Conservation (phyloP, 2,113 vertebrate genomes). For the Caranx melampygus region DNA sequence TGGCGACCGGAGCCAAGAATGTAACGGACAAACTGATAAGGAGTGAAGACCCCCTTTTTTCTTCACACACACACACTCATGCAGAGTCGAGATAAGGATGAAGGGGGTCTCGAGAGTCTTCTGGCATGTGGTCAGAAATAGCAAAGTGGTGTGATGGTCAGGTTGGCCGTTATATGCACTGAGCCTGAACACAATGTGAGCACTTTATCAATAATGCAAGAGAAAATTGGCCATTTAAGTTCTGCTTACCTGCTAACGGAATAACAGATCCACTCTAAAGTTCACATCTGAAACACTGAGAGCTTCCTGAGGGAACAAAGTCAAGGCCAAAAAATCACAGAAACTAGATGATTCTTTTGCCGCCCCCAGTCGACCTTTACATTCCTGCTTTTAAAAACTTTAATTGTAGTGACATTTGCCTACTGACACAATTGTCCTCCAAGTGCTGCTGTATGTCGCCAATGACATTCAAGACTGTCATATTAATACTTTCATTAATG, state of each 20-base stretch:
- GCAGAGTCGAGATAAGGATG: conserved; percentile 59
- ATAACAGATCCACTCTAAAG: conserved; percentile 29
- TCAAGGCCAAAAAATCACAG: conserved; percentile 18
- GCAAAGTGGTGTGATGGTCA: conserved; percentile 36
- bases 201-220: conserved; percentile 64
- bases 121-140: conserved; percentile 66
- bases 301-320: conserved; percentile 3
- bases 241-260: conserved; percentile 45
- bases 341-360: conserved; percentile 3
- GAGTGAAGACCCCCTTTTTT: conserved; percentile 33
- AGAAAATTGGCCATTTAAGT: conserved; percentile 31
- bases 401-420: conserved; percentile 63
- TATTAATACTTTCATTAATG: conserved; percentile 36
- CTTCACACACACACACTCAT: neutral
- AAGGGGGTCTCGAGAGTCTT: conserved; percentile 47
- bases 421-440: conserved; percentile 34
- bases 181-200: conserved; percentile 13
- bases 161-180: conserved; percentile 25
- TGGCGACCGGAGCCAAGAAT: conserved; percentile 70
- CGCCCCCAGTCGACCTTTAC: conserved; percentile 28
- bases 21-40: conserved; percentile 81
- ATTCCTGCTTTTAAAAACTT: conserved; percentile 39
- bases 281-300: conserved; percentile 9
- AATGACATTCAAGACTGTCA: conserved; percentile 45
- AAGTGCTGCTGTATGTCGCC: conserved; percentile 10